These are phyloP conservation scores for Caenorhabditis becei DNA, from an alignment of 2,888 invertebrate species.

Conservation along the genomic window DNA sequence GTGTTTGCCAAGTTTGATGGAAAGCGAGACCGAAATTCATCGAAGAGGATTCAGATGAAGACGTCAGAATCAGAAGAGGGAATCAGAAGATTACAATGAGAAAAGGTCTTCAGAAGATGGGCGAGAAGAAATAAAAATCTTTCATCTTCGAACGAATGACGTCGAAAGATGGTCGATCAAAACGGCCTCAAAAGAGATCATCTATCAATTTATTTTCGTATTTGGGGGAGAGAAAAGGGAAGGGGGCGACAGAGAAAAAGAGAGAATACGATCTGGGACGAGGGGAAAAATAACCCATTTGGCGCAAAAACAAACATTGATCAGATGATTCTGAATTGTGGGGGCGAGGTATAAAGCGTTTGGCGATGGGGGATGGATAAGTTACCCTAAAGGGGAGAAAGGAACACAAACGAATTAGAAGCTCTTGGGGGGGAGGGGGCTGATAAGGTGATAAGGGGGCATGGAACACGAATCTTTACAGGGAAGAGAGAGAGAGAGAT, in stretches of 20 bases:
- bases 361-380: constrained; percentile 9
- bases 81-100: no score
- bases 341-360: constrained; percentile 33
- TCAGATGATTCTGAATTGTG: neutral
- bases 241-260: neutral
- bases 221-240: neutral
- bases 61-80: neutral
- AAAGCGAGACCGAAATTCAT: neutral
- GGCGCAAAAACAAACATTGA: constrained; percentile 37
- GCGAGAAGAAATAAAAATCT: constrained; percentile 19
- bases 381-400: neutral
- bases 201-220: constrained; percentile 40
- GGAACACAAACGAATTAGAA: constrained; percentile 26
- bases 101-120: neutral
- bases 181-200: constrained; percentile 34
- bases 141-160: constrained; percentile 56
- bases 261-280: neutral
- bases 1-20: neutral
- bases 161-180: constrained; percentile 60
- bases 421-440: constrained; percentile 14
- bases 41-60: neutral
- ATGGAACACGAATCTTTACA: constrained; percentile 48
- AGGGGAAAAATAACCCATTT: constrained; percentile 20
- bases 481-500: constrained; percentile 12
- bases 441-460: neutral